phyloP scores from a whole-genome alignment of 2,113 vertebrate genomes.

The Anarhynchus alexandrinus region DNA sequence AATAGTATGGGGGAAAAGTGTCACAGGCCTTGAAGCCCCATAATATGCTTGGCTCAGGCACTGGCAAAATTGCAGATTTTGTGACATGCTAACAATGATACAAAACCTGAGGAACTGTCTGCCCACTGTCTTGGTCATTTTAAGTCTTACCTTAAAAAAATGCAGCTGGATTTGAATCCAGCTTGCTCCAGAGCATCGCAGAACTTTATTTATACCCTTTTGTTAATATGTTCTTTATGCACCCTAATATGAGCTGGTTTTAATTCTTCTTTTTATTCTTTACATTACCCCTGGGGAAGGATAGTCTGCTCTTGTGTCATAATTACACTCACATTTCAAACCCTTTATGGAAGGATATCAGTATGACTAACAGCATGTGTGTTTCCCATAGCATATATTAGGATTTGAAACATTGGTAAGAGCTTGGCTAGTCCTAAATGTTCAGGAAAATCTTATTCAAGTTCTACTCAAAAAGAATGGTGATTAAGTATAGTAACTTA shows the following conservation, averaged over 20 bases:
- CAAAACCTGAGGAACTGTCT: background rate
- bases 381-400: background rate
- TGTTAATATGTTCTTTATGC: background rate
- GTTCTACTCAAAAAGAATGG: background rate
- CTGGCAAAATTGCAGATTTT: background rate
- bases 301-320: background rate
- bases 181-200: background rate
- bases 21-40: background rate
- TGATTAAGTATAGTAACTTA: background rate
- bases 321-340: background rate
- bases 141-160: background rate
- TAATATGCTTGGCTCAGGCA: background rate
- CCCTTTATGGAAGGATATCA: background rate
- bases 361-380: background rate
- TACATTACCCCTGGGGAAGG: background rate
- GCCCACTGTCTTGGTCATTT: background rate
- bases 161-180: background rate
- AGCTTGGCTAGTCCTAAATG: background rate
- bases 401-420: background rate
- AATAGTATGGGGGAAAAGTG: background rate
- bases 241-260: background rate
- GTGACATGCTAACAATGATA: background rate
- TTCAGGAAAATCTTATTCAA: background rate
- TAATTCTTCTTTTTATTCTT: background rate
- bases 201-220: background rate